phyloP scores from a whole-genome alignment of 1,140 invertebrate genomes.

The Cyclina sinensis region DNA sequence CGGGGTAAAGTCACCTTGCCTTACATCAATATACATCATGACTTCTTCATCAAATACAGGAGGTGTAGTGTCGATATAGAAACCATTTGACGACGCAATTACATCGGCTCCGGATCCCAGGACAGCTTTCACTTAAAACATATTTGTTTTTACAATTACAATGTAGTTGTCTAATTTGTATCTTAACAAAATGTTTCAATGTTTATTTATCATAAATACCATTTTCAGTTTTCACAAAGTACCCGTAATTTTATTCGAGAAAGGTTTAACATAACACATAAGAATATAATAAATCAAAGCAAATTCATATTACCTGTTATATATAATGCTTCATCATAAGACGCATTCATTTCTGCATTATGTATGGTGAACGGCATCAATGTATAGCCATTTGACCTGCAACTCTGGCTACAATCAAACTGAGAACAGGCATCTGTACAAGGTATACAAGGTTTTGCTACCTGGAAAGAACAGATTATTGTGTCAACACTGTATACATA shows the following conservation, averaged over 20 bases:
- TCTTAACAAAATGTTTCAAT: too few species aligned
- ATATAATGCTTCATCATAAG: constrained; percentile 1
- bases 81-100: constrained; percentile 63
- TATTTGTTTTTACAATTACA: too few species aligned
- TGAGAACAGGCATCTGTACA: constrained; percentile 16
- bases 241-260: too few species aligned
- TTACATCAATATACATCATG: constrained; percentile 69
- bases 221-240: too few species aligned
- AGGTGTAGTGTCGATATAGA: constrained; percentile 69
- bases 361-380: background rate
- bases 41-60: constrained; percentile 61
- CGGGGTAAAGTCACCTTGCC: constrained; percentile 66
- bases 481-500: too few species aligned
- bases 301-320: constrained; percentile 7
- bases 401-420: background rate
- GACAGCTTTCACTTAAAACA: constrained; percentile 67
- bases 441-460: constrained; percentile 18
- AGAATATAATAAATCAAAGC: too few species aligned
- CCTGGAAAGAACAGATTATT: background rate
- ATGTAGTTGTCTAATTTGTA: too few species aligned
- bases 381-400: background rate
- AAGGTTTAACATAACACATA: too few species aligned
- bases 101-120: constrained; percentile 59
- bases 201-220: too few species aligned
- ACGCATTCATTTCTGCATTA: background rate